Percentiles rank a stretch among this genome's conserved stretches.
Evolutionary conservation across 2,113 vertebrate species (phyloP).

Genomic region (Anolis carolinensis): DNA sequence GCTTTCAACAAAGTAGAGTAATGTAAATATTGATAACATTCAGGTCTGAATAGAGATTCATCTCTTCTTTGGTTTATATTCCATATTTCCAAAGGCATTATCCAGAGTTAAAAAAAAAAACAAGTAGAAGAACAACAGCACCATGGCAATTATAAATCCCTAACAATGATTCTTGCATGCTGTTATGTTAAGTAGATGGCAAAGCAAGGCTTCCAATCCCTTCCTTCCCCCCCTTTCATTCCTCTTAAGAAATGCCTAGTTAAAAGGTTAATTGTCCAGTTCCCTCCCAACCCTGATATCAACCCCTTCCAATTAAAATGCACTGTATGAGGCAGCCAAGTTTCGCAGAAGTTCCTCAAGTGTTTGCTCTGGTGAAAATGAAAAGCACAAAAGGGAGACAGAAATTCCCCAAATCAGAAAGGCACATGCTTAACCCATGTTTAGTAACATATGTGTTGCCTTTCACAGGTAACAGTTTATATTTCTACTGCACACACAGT

Average conservation of each 20-base stretch:
- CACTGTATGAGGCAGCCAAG: conserved; percentile 1
- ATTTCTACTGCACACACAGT: too few species aligned
- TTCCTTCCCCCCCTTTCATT: background rate
- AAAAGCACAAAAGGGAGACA: background rate
- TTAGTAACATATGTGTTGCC: background rate
- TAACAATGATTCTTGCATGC: background rate
- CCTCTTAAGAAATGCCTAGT: conserved; percentile 23
- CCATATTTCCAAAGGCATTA: background rate
- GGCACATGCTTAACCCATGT: background rate
- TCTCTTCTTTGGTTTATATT: background rate
- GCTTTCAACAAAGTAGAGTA: background rate
- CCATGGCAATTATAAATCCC: background rate
- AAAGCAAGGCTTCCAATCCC: background rate
- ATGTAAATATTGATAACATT: background rate
- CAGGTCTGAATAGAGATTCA: background rate
- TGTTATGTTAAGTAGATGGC: conserved; percentile 8
- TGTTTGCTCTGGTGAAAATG: background rate
- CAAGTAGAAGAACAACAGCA: background rate
- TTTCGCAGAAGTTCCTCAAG: background rate
- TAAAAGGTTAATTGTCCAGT: conserved; percentile 25
- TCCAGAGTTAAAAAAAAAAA: background rate
- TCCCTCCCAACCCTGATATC: conserved; percentile 11
- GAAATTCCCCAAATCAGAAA: background rate
- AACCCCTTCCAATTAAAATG: conserved; percentile 20
- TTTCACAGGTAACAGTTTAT: background rate